Conservation (phyloP, 2,113 vertebrate genomes). For the Sigmodon hispidus region DNA sequence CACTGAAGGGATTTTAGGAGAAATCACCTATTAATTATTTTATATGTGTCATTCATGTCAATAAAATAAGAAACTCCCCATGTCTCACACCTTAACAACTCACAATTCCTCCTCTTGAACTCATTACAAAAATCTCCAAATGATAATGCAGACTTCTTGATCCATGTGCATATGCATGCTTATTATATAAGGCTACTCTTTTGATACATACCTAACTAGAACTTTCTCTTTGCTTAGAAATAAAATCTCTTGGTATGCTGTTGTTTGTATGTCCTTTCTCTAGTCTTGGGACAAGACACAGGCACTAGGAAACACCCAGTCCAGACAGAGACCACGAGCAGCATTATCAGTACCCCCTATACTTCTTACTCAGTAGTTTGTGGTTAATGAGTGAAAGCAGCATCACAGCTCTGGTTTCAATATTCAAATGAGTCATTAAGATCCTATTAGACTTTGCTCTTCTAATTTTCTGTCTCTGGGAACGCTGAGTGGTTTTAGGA, state of each 20-base stretch:
- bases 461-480: conserved; percentile 43
- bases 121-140: not conserved
- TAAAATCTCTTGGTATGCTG: not conserved
- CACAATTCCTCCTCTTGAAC: not conserved
- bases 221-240: not conserved
- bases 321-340: not conserved
- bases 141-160: not conserved
- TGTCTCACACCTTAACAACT: not conserved
- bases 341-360: not conserved
- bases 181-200: not conserved
- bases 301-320: not conserved
- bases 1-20: not conserved
- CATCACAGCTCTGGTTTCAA: conserved; percentile 1
- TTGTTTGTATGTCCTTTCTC: not conserved
- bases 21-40: not conserved
- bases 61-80: not conserved
- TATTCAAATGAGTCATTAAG: conserved; percentile 56
- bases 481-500: conserved; percentile 40
- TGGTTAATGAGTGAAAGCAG: conserved; percentile 38
- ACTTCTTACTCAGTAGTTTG: conserved; percentile 39
- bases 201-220: not conserved
- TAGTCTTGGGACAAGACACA: not conserved
- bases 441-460: conserved; percentile 36
- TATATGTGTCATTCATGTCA: not conserved
- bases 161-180: no score